phyloP scores from a whole-genome alignment of 2,113 vertebrate genomes.

The Brachyhypopomus gauderio region DNA sequence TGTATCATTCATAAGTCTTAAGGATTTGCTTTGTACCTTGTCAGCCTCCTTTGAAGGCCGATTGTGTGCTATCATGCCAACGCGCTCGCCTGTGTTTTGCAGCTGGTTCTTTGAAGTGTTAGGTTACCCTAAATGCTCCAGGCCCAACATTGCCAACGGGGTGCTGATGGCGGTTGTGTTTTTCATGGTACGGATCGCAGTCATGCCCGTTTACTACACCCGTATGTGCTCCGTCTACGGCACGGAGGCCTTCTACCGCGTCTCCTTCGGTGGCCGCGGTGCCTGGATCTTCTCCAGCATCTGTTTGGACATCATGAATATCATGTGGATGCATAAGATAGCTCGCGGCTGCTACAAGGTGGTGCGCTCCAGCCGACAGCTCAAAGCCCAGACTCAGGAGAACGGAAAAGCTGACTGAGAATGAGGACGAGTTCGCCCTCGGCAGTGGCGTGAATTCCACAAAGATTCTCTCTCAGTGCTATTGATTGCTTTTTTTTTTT shows the following conservation, averaged over 20 bases:
- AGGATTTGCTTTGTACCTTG: background rate
- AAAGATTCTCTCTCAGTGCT: slow-evolving; percentile 38
- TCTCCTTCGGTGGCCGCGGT: slow-evolving; percentile 81
- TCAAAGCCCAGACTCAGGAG: slow-evolving; percentile 75
- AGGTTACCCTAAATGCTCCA: slow-evolving; percentile 89
- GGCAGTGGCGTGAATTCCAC: background rate
- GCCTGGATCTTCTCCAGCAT: slow-evolving; percentile 87
- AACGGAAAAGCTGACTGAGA: slow-evolving; percentile 88
- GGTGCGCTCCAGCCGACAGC: slow-evolving; percentile 75
- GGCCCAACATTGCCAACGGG: slow-evolving; percentile 90
- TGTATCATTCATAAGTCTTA: background rate
- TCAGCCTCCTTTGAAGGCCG: background rate
- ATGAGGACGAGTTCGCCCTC: background rate
- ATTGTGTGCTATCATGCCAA: slow-evolving; percentile 3
- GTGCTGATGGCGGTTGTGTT: slow-evolving; percentile 91
- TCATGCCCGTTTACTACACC: slow-evolving; percentile 88
- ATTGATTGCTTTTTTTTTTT: background rate
- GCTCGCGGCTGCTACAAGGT: slow-evolving; percentile 90
- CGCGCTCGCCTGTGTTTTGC: slow-evolving; percentile 68
- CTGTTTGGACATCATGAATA: slow-evolving; percentile 93
- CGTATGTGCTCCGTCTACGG: slow-evolving; percentile 83
- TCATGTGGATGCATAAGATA: slow-evolving; percentile 99
- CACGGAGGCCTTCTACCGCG: slow-evolving; percentile 84
- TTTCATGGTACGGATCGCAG: slow-evolving; percentile 89
- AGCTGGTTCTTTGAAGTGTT: slow-evolving; percentile 99